These are phyloP conservation scores for Tryphoninae sp. DNA, from an alignment of 2,888 invertebrate genomes.

Conservation along the genomic window DNA sequence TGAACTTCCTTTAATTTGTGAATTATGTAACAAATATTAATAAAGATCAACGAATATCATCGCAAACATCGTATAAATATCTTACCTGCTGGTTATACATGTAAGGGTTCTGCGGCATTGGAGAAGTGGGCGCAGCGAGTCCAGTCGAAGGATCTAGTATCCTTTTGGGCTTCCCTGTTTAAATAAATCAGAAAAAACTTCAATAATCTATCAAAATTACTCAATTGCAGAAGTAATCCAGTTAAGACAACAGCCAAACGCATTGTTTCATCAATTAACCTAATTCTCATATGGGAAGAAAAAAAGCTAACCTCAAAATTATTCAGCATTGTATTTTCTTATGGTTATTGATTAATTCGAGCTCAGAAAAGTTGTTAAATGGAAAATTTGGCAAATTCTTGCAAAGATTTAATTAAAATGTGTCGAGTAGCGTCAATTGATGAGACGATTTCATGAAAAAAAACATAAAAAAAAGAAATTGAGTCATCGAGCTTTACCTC, in stretches of 20 bases:
- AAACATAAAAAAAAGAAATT: neutral
- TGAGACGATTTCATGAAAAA: neutral
- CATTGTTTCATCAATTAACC: neutral
- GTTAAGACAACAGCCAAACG: neutral
- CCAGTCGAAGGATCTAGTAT: conserved; percentile 77
- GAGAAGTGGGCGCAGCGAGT: conserved; percentile 67
- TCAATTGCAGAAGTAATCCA: neutral
- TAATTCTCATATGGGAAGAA: conserved; percentile 2
- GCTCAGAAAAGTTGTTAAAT: neutral
- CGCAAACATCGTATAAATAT: neutral
- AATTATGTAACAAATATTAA: neutral
- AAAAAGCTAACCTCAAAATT: conserved; percentile 27
- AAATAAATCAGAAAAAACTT: neutral
- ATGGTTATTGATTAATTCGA: neutral
- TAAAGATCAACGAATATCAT: neutral
- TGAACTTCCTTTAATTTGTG: neutral
- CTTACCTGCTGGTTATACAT: conserved; percentile 75
- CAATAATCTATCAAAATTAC: neutral
- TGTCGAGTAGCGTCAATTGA: neutral
- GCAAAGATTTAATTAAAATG: neutral
- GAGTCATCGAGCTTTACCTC: conserved; percentile 71
- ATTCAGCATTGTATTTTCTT: neutral
- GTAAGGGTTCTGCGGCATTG: conserved; percentile 73
- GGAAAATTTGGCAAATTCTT: neutral
- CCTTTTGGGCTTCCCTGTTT: conserved; percentile 77